Conservation (phyloP, 2,888 invertebrate species). For the Pristionchus mayeri region DNA sequence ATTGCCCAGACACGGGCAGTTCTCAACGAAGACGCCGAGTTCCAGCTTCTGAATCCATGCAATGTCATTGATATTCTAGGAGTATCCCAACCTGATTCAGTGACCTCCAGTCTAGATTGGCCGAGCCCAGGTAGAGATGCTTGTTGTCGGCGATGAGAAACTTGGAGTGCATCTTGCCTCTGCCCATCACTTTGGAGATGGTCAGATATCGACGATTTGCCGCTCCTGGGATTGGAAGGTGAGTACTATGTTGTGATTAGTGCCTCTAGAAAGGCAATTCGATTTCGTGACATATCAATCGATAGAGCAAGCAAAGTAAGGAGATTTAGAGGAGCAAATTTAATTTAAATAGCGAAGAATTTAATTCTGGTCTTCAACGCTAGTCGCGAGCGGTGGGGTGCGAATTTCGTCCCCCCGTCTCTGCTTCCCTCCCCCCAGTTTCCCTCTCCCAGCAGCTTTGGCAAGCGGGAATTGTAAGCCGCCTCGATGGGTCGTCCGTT, state of each 20-base stretch:
- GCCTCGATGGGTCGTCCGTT: too few species aligned
- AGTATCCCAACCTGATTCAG: conserved; percentile 85
- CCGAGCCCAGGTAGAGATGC: conserved; percentile 92
- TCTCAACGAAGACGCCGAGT: conserved; percentile 86
- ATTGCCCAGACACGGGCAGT: conserved; percentile 88
- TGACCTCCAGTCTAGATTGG: conserved; percentile 97
- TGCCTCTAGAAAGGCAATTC: too few species aligned
- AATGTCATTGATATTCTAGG: background rate
- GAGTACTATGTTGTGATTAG: too few species aligned
- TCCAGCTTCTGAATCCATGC: conserved; percentile 81
- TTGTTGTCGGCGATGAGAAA: conserved; percentile 91
- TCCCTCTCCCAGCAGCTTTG: too few species aligned
- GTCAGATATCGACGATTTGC: conserved; percentile 58
- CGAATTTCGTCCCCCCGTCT: too few species aligned
- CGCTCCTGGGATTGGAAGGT: conserved; percentile 54
- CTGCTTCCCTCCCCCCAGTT: too few species aligned
- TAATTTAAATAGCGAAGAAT: too few species aligned
- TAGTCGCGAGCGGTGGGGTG: too few species aligned
- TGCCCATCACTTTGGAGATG: conserved; percentile 61
- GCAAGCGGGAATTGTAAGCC: too few species aligned
- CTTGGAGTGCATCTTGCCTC: conserved; percentile 87
- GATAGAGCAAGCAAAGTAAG: background rate
- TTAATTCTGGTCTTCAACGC: too few species aligned
- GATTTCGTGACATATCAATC: too few species aligned
- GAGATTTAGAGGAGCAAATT: too few species aligned